Evolutionary conservation across 2,113 vertebrate species (phyloP), one percentile per base, ranked within the genome.

Genomic region (Collichthys lucidus): DNA sequence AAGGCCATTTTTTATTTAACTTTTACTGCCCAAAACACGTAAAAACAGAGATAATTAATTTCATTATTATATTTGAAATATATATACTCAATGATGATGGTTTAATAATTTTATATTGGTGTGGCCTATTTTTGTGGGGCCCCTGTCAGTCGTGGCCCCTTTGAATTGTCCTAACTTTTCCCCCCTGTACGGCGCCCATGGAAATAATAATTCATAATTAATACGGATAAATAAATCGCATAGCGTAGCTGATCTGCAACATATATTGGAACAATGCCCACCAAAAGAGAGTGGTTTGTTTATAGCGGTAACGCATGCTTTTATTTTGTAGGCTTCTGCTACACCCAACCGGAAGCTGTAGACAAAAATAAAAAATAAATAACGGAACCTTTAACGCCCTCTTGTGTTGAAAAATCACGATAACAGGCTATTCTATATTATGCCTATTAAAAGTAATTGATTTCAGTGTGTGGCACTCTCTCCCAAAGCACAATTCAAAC

Each of bases 321-420:
- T 91, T 88, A 89, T 87, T 91, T 87, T 83, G 63, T 53, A 88
- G 49, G n/a, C 2, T 11, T 11, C 10, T 4, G 10, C 12, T 40
- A 49, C 24, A 31, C n/a, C 31, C 11, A 67, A 69, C 44, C 47
- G 67, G 86, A 86, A 89, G 63, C 12, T 29, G 20, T 0, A 11
- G 29, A 61, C 16, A n/a, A 60, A 26, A 49, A 72, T 26, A 26
- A 63, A 16, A 35, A 7, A 35, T 8, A 8, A 40, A 40, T 19
- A 44, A n/a, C 31, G 1, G 17, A 20, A 17, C 29, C 19, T 42
- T 63, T 26, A 52, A 14, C 77, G 70, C 75, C 80, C 74, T 56
- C 59, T 73, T 64, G 73, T 3, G 55, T 16, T 63, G 17, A 10
- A 66, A 62, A 62, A 50, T 4, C 1, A 47, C 35, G 35, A 40